Base-by-base conservation (phyloP, 2,113 vertebrate species). In the Melanotaenia duboulayi region DNA sequence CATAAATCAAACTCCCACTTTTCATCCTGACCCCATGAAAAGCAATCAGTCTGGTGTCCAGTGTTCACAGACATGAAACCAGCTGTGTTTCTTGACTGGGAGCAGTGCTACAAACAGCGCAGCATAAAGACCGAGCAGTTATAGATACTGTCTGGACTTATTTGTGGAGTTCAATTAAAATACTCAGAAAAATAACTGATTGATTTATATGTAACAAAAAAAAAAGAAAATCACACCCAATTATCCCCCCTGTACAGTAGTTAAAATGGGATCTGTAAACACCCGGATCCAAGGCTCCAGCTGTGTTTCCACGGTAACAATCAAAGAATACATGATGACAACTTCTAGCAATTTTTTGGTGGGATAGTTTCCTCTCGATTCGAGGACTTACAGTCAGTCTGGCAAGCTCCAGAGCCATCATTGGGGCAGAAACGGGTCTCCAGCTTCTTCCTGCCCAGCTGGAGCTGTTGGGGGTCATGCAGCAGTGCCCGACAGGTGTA, bases 401-500 rank as follows among this genome's bases (percentile, higher is more conserved):
- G 95, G 17, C 97, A 99, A 84, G 93, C 83, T 24, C 94, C 93
- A 0, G 95, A 94, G 28, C 96, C 95, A 0, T 96, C 95, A 0
- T 91, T 94, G 11, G 97, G 96, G 81, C 98, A 99, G 85, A 95
- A 94, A 0, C 98, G 94, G 0, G 92, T 97, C 94, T 99, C 98
- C 0, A 91, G 91, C 90, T 96, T 97, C 90, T 96, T 96, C 83
- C 94, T 94, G 37, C 97, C 96, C 4, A 99, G 93, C 92, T 99
- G 97, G 62, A 99, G 95, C 59, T 95, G 95, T 1, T 97, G 96
- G 1, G 96, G 96, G 67, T 98, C 95, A 0, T 96, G 65, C 11
- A 99, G 91, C 11, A 95, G 95, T 0, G 96, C 96, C 0, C 97
- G 92, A 68, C 97, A 99, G 0, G 95, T 99, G 93, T 97, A 97